These are phyloP conservation scores for Calephelis nemesis DNA, from an alignment of 1,140 invertebrate genomes.

Conservation along the genomic window DNA sequence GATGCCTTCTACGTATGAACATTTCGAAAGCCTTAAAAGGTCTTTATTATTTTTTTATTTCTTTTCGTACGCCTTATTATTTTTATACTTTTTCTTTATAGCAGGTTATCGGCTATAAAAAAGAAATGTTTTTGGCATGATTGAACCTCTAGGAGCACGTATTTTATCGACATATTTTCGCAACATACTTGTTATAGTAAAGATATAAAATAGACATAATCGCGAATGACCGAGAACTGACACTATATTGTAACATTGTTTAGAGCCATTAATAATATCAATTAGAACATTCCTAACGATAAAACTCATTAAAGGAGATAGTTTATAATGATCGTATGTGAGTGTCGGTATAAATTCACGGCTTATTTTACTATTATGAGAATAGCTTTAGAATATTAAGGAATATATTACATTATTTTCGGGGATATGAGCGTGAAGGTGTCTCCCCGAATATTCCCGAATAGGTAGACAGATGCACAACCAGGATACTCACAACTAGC, in stretches of 20 bases:
- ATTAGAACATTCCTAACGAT: slow-evolving; percentile 10
- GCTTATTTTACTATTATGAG: slow-evolving; percentile 48
- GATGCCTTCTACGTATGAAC: background rate
- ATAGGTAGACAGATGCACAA: no score
- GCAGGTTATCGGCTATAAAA: slow-evolving; percentile 14
- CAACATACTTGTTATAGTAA: slow-evolving; percentile 1
- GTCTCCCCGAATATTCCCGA: no score
- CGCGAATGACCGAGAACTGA: slow-evolving; percentile 22
- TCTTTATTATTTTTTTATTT: slow-evolving; percentile 16
- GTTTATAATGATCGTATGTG: slow-evolving; percentile 45
- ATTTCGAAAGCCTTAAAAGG: slow-evolving; percentile 5
- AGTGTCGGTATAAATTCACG: slow-evolving; percentile 54
- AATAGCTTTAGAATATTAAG: no score
- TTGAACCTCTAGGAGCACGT: background rate
- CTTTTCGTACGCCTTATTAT: slow-evolving; percentile 11
- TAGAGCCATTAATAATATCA: slow-evolving; percentile 35
- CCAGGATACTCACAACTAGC: no score
- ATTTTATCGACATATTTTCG: slow-evolving; percentile 9
- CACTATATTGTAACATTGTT: slow-evolving; percentile 38
- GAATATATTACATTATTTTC: no score
- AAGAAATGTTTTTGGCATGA: slow-evolving; percentile 13
- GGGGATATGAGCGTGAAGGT: no score
- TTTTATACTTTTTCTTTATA: slow-evolving; percentile 14
- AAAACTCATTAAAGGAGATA: slow-evolving; percentile 34
- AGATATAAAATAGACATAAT: background rate